Evolutionary conservation across 2,797 vertebrate species (phyloP), one percentile per base, ranked within the genome.

Genomic region (Anisognathus igniventris): DNA sequence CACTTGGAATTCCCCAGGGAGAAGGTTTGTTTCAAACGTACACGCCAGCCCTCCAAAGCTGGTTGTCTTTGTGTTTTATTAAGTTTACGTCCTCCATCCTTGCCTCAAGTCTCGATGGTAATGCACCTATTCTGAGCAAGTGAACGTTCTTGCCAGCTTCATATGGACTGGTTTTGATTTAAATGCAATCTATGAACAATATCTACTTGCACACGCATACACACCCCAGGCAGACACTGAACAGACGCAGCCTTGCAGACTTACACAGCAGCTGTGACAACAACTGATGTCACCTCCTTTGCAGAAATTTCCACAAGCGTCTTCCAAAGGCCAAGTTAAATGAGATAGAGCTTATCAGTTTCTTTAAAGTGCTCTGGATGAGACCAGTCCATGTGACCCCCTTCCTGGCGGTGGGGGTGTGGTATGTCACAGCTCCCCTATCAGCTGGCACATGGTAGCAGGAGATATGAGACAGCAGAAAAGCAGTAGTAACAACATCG

Each of bases 251-350:
- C 30, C 91, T 82, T 60, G 58, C 94, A 92, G 85, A 79, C 88
- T 94, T 92, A 74, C 88, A 85, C 86, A 86, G 92, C 95, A 96
- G 92, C 97, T 97, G 95, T 96, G 96, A 96, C 95, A 96, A 96
- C 96, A 97, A 96, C 93, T 97, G 96, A 97, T 93, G 96, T 97
- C 96, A 97, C 93, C 95, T 92, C 91, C 96, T 85, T 91, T 94
- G 83, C 95, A 96, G 92, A 97, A 97, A 93, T 95, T 96, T 97
- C 96, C 92, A 96, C 92, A 88, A 87, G 78, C 30, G 7, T 95
- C 91, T 92, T 94, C 94, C 93, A 97, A 96, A 96, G 94, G 90
- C 93, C 96, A 97, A 95, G 96, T 96, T 96, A 95, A 96, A 95
- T 35, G 37, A 96, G 95, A 97, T 94, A 97, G 90, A 94, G 94